A percentile compares a stretch with the other conserved stretches of the same genome.
Evolutionary conservation across 1,140 invertebrate genomes (phyloP).

Genomic region (Pseudachorutes palmiensis): DNA sequence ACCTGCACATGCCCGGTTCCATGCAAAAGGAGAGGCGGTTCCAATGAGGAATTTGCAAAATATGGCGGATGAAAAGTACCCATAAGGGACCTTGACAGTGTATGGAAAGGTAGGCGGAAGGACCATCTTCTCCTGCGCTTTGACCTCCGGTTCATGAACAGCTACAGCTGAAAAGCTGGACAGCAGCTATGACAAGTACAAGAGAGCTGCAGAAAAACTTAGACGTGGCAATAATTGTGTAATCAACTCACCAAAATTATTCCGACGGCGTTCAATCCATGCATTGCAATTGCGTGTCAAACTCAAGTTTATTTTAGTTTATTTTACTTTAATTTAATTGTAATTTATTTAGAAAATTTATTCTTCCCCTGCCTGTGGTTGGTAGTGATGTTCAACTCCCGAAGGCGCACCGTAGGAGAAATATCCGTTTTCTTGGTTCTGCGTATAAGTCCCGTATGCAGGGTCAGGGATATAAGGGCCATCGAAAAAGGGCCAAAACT

Average conservation of each 20-base stretch:
- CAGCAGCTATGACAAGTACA: not conserved
- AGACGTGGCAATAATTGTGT: too few relatives aligned
- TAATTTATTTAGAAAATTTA: too few relatives aligned
- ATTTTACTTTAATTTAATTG: too few relatives aligned
- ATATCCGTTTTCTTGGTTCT: not conserved
- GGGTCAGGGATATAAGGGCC: not conserved
- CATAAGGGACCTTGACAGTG: not conserved
- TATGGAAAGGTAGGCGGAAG: constrained; percentile 11
- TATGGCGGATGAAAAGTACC: constrained; percentile 4
- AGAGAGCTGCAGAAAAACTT: too few relatives aligned
- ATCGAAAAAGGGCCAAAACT: not conserved
- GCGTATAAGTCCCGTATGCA: not conserved
- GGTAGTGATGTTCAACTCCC: not conserved
- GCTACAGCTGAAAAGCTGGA: not conserved
- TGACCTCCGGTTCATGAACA: not conserved
- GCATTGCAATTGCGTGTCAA: too few relatives aligned
- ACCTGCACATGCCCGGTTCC: constrained; percentile 14
- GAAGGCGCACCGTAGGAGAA: not conserved
- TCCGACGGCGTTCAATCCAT: too few relatives aligned
- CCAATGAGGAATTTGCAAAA: constrained; percentile 13
- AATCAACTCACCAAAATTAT: too few relatives aligned
- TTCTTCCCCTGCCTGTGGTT: not conserved
- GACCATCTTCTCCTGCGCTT: not conserved
- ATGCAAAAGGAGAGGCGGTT: not conserved
- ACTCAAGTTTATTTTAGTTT: too few relatives aligned